Evolutionary conservation across 2,888 invertebrate genomes (phyloP).

Genomic region (Pseudococcus jackbeardsleyi): DNA sequence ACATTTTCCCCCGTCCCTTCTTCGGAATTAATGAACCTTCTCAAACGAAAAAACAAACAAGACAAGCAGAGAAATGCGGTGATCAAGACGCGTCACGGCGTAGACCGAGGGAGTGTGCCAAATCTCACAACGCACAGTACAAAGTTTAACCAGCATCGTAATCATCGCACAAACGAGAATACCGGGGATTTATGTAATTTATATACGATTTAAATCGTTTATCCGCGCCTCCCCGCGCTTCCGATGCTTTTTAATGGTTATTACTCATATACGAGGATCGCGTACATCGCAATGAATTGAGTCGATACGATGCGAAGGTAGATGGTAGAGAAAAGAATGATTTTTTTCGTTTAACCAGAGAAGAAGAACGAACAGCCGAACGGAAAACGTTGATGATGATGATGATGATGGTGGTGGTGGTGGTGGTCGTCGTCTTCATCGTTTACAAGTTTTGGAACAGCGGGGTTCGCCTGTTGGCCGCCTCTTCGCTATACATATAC

Average conservation of each 20-base stretch:
- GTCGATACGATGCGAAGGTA: neutral
- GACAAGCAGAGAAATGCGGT: no score
- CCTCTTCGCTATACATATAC: neutral
- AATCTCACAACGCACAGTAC: no score
- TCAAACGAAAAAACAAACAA: no score
- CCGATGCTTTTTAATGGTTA: neutral
- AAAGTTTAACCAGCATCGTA: no score
- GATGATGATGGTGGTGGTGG: neutral
- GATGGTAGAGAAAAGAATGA: neutral
- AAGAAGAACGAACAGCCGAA: neutral
- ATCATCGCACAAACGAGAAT: neutral
- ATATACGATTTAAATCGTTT: neutral
- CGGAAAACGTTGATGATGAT: slow-evolving; percentile 3
- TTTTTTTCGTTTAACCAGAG: neutral
- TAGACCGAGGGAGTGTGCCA: no score
- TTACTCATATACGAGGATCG: neutral
- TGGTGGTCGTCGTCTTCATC: neutral
- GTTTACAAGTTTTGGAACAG: slow-evolving; percentile 44
- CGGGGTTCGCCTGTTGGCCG: slow-evolving; percentile 52
- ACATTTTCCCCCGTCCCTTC: no score
- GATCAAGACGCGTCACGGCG: no score
- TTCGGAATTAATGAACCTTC: no score
- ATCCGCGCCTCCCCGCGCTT: neutral
- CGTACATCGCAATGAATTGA: neutral
- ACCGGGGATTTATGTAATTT: neutral